A percentile compares a stretch with the other conserved stretches of the same genome.
Evolutionary conservation across 2,888 invertebrate genomes (phyloP).

Genomic region (Euphydryas editha): DNA sequence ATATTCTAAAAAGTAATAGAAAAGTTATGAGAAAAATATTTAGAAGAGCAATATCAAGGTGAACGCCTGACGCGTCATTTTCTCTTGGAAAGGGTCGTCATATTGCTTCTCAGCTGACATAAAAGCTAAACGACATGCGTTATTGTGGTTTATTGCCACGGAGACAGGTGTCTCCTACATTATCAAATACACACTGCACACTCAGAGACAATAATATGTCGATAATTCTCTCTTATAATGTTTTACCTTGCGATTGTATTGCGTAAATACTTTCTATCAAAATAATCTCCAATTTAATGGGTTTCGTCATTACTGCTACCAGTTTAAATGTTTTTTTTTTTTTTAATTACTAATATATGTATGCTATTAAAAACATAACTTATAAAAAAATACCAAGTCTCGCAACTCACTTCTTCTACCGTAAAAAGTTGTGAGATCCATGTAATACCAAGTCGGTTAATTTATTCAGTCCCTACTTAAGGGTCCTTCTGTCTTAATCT

Average conservation of each 20-base stretch:
- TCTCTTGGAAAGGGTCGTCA: constrained; percentile 31
- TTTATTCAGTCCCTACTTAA: too few species aligned
- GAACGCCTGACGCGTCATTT: constrained; percentile 29
- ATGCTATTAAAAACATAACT: too few species aligned
- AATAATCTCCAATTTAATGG: too few species aligned
- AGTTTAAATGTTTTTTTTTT: too few species aligned
- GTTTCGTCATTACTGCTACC: too few species aligned
- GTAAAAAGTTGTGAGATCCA: too few species aligned
- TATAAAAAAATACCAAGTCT: too few species aligned
- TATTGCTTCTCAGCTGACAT: constrained; percentile 38
- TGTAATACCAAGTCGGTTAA: too few species aligned
- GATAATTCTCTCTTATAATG: neutral
- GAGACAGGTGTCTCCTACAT: constrained; percentile 62
- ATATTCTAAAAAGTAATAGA: constrained; percentile 27
- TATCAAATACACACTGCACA: constrained; percentile 61
- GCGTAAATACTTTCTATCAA: too few species aligned
- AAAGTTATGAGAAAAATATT: constrained; percentile 34
- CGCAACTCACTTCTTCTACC: too few species aligned
- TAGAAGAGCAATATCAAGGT: constrained; percentile 30
- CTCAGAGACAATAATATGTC: constrained; percentile 4
- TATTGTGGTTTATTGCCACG: constrained; percentile 40
- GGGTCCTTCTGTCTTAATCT: too few species aligned
- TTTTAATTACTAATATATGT: too few species aligned
- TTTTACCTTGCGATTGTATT: neutral
- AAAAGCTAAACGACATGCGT: constrained; percentile 37